Evolutionary conservation across 1,140 invertebrate species (phyloP).

Genomic region (Cherax quadricarinatus): DNA sequence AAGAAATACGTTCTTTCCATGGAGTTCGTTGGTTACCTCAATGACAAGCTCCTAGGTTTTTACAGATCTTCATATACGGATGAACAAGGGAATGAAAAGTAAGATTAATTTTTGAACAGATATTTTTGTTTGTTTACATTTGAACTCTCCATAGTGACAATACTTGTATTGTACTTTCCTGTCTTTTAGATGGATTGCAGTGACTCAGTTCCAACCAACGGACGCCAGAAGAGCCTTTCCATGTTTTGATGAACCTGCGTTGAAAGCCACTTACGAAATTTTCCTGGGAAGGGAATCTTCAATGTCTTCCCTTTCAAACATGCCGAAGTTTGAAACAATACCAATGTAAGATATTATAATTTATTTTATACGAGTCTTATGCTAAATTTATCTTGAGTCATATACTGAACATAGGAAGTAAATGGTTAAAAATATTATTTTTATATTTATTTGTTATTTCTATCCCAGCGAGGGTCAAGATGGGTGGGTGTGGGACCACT

Average conservation of each 20-base stretch:
- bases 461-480: not conserved
- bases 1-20: slow-evolving; percentile 84
- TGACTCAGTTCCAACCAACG: slow-evolving; percentile 87
- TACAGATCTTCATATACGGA: slow-evolving; percentile 91
- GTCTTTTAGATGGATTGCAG: slow-evolving; percentile 35
- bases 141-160: not conserved
- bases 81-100: slow-evolving; percentile 45
- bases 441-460: not conserved
- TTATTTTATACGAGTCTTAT: no score
- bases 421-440: no score
- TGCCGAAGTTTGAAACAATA: slow-evolving; percentile 79
- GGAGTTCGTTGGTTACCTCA: slow-evolving; percentile 78
- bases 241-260: slow-evolving; percentile 83
- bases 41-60: slow-evolving; percentile 75
- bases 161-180: not conserved
- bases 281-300: slow-evolving; percentile 82
- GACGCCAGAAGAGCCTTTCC: no score
- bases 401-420: no score
- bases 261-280: slow-evolving; percentile 91
- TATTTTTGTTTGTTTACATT: no score
- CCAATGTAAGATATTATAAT: slow-evolving; percentile 54
- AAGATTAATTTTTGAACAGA: not conserved
- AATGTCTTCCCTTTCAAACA: slow-evolving; percentile 88
- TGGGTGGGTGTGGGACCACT: no score
- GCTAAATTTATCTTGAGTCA: no score